These are phyloP conservation scores for Perca fluviatilis DNA, from an alignment of 2,113 vertebrate species.

Conservation along the genomic window DNA sequence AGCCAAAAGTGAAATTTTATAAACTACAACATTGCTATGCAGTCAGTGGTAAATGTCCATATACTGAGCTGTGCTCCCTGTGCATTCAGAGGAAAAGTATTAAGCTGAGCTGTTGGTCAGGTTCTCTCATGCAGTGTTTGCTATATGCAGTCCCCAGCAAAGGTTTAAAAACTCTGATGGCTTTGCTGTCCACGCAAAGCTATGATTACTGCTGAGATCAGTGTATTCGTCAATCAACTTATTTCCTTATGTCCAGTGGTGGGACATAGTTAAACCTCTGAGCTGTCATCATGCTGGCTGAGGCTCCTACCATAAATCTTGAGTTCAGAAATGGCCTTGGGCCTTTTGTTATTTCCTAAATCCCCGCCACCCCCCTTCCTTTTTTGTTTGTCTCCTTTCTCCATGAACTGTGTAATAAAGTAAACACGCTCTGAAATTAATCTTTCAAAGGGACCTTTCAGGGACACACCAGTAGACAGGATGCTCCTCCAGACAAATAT, in stretches of 20 bases:
- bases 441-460: constrained; percentile 11
- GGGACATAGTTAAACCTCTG: constrained; percentile 54
- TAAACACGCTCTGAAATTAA: constrained; percentile 1
- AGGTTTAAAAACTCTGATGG: constrained; percentile 45
- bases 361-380: not conserved
- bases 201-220: constrained; percentile 66
- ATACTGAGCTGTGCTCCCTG: constrained; percentile 44
- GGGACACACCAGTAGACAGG: not conserved
- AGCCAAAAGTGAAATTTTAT: constrained; percentile 52
- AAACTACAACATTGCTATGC: constrained; percentile 29
- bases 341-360: constrained; percentile 37
- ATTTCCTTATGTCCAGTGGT: constrained; percentile 45
- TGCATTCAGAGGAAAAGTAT: constrained; percentile 39
- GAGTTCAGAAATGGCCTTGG: constrained; percentile 22
- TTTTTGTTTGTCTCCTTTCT: constrained; percentile 11
- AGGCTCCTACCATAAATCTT: constrained; percentile 18
- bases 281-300: constrained; percentile 6
- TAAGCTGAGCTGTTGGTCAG: constrained; percentile 38
- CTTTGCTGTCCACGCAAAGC: constrained; percentile 51
- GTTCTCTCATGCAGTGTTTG: constrained; percentile 34
- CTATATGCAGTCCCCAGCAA: constrained; percentile 13
- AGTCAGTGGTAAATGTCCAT: constrained; percentile 36
- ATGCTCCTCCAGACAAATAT: not conserved
- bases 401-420: constrained; percentile 13
- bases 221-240: constrained; percentile 58